Evolutionary conservation across 2,797 vertebrate genomes (phyloP), one percentile per base, ranked within the genome.

Genomic region (Myotis vivesi): DNA sequence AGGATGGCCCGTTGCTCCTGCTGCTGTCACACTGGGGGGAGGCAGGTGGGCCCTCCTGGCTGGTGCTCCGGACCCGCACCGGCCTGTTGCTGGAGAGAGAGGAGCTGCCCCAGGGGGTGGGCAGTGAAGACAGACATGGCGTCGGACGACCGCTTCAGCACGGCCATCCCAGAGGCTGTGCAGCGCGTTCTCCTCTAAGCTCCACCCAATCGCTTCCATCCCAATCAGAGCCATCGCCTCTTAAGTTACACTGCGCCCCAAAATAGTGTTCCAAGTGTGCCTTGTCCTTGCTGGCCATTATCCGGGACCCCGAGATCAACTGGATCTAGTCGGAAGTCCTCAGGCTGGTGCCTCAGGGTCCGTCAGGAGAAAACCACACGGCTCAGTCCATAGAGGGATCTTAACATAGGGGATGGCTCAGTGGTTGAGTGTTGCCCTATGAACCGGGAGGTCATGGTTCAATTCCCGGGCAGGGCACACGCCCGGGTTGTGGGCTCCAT

Each of bases 1-100:
- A 6, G 53, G 44, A 11, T 2, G 49, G 30, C 28, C 36, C 0
- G 0, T 11, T 0, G 23, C 6, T 17, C 19, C 49, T 2, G n/a
- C n/a, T 23, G 19, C 62, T 36, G 62, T 23, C 69, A 28, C 2
- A 0, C 57, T 19, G 36, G 38, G 7, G 1, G 2, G 3, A 30
- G 22, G 9, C 64, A 16, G 12, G 6, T n/a, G 5, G 20, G 1
- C 22, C 22, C 12, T 12, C n/a, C 0, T 5, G 1, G 3, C 44
- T 30, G 5, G 11, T 11, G 55, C 25, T 41, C 25, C 28, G 75
- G 75, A 28, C 46, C 23, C 0, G 0, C 3, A 3, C 23, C 12
- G 10, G 3, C 51, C 1, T 8, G 17, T 33, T 59, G 13, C 41
- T 72, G 41, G 41, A 10, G 11, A 80, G 46, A 80, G 17, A 59